Conservation (phyloP, 2,888 invertebrate species). For the Tachina grossa region DNA sequence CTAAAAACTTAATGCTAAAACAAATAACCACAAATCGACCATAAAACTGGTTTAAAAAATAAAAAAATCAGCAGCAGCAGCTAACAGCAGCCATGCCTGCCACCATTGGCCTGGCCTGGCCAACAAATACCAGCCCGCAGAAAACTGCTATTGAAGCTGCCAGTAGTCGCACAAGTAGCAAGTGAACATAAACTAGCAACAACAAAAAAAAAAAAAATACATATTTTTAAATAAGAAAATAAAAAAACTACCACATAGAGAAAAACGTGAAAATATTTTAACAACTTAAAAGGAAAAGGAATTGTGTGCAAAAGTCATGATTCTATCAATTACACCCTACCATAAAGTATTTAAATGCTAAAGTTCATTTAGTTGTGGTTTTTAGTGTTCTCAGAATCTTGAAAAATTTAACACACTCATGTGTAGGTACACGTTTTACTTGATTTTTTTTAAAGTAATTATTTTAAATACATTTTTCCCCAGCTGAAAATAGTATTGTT, state of each 20-base stretch:
- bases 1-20: conserved; percentile 58
- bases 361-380: no score
- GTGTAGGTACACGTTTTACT: no score
- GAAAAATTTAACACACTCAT: no score
- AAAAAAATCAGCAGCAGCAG: conserved; percentile 42
- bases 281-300: conserved; percentile 61
- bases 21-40: conserved; percentile 68
- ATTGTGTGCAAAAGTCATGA: conserved; percentile 45
- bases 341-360: neutral
- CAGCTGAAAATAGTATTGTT: no score
- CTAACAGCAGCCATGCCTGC: conserved; percentile 18
- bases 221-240: neutral
- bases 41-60: conserved; percentile 65
- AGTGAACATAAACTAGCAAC: conserved; percentile 30
- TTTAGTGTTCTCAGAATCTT: no score
- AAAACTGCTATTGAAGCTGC: conserved; percentile 33
- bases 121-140: conserved; percentile 49
- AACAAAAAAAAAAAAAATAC: neutral
- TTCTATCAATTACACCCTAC: conserved; percentile 26
- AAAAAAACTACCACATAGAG: neutral
- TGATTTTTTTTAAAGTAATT: no score
- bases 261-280: conserved; percentile 62
- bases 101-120: neutral
- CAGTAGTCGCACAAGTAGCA: conserved; percentile 21
- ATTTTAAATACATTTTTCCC: no score